Percentiles rank a stretch among this genome's conserved stretches.
phyloP scores from a whole-genome alignment of 1,140 invertebrate genomes.

The Sinella curviseta region DNA sequence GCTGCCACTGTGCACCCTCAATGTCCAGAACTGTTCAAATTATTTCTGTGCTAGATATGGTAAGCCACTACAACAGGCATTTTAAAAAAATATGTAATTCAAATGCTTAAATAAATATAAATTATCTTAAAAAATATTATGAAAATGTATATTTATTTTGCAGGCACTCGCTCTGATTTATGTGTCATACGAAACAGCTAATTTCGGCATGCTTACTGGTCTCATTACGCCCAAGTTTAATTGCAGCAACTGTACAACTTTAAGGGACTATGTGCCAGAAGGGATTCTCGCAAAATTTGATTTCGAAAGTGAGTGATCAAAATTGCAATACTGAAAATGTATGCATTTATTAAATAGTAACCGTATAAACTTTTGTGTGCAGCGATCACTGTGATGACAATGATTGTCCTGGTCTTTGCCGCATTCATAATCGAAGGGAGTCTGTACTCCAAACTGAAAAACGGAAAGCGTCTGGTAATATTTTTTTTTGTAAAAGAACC shows the following conservation, averaged over 20 bases:
- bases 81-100: neutral
- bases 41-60: neutral
- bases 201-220: neutral
- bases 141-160: neutral
- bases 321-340: neutral
- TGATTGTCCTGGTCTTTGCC: neutral
- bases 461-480: neutral
- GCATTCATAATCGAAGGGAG: constrained; percentile 20
- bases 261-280: neutral
- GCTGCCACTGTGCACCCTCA: neutral
- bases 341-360: too few species aligned
- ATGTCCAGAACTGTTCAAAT: neutral
- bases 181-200: neutral
- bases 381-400: neutral
- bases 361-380: too few species aligned
- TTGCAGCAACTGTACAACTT: neutral
- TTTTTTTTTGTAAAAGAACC: neutral
- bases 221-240: neutral
- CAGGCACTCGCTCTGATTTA: neutral
- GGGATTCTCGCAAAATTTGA: neutral
- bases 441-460: constrained; percentile 6
- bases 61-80: neutral
- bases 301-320: neutral
- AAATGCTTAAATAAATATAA: neutral
- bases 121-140: neutral